Conservation (phyloP, 1,140 invertebrate genomes). For the Aphelinus certus region DNA sequence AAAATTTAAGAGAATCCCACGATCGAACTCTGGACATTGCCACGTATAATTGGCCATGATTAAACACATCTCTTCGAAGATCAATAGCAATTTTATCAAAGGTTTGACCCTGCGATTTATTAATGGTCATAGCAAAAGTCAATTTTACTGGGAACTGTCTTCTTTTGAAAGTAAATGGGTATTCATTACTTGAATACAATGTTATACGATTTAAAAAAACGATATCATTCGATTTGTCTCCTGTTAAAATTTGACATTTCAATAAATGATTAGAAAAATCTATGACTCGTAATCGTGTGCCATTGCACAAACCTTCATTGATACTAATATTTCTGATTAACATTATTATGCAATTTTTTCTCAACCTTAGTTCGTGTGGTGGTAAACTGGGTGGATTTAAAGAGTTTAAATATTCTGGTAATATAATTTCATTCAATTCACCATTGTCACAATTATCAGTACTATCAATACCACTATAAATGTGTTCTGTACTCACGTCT, state of each 20-base stretch:
- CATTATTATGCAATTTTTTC: conserved; percentile 44
- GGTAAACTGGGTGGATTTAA: conserved; percentile 18
- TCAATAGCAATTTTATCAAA: no score
- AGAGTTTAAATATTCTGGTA: conserved; percentile 35
- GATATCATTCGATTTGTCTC: conserved; percentile 3
- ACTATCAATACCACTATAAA: conserved; percentile 33
- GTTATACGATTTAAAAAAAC: conserved; percentile 30
- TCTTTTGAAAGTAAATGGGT: conserved; percentile 51
- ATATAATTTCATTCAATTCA: conserved; percentile 18
- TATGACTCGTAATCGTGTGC: conserved; percentile 38
- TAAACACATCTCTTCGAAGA: no score
- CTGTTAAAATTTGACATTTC: conserved; percentile 37
- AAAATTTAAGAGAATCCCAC: no score
- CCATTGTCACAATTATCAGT: conserved; percentile 27
- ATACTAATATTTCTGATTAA: conserved; percentile 41
- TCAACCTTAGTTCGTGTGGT: conserved; percentile 34
- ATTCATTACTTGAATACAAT: conserved; percentile 42
- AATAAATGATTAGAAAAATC: conserved; percentile 31
- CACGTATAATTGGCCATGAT: no score
- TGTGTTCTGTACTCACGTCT: conserved; percentile 27
- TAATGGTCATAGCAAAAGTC: conserved; percentile 69
- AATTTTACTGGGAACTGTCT: conserved; percentile 33
- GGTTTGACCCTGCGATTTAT: conserved; percentile 71
- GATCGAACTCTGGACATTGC: no score
- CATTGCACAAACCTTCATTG: conserved; percentile 31